Conservation (phyloP, 2,888 invertebrate genomes). For the Metallyticus violacea region DNA sequence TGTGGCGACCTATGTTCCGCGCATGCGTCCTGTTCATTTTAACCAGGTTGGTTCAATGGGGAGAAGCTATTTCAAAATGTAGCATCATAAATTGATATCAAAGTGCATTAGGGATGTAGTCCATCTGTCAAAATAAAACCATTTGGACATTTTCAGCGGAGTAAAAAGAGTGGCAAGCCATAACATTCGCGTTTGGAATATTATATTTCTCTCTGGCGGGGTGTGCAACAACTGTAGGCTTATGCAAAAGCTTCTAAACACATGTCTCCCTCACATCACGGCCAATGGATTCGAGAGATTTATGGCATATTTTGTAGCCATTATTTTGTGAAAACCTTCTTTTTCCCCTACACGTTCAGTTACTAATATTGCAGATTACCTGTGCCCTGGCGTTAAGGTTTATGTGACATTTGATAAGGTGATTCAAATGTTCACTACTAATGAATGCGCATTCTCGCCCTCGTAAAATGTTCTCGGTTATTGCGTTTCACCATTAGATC, state of each 20-base stretch:
- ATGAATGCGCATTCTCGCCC: too few relatives aligned
- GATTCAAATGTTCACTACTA: neutral
- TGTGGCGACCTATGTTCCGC: neutral
- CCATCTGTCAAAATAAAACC: conserved; percentile 12
- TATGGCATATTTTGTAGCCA: neutral
- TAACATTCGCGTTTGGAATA: neutral
- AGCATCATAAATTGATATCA: conserved; percentile 15
- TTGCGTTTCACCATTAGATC: too few relatives aligned
- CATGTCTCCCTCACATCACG: neutral
- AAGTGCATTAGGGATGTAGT: conserved; percentile 8
- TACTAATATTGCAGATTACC: neutral
- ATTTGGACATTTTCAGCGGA: neutral
- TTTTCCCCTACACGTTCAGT: neutral
- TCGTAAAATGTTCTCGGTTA: neutral
- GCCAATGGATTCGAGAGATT: neutral
- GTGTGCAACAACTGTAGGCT: neutral
- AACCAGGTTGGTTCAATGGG: neutral
- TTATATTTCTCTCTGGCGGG: neutral
- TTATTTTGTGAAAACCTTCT: too few relatives aligned
- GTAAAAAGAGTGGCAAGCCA: neutral
- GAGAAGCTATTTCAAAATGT: neutral
- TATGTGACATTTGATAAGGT: neutral
- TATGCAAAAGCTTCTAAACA: neutral
- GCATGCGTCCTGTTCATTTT: neutral
- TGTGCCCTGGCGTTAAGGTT: neutral